Base-by-base conservation (phyloP, 2,113 vertebrate genomes). In the Takifugu flavidus region DNA sequence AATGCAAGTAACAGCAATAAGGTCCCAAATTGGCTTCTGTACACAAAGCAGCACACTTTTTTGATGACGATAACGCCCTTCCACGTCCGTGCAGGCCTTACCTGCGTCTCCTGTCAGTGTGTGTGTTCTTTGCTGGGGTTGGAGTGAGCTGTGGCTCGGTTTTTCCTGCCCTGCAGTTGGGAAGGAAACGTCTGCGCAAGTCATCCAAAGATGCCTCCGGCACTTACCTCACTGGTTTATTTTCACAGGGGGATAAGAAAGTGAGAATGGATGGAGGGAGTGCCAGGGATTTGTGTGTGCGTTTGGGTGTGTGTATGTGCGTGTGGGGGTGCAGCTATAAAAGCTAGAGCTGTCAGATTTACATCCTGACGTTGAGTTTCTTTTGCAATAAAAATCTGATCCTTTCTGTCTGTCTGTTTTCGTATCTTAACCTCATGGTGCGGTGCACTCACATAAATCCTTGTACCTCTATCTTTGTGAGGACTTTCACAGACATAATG, bases 171-270 rank as follows among this genome's bases (percentile, higher is more conserved):
- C 70, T 53, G 67, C 49, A 50, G 67, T 63, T 72, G 72, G 56
- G 80, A 63, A 52, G 59, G 75, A 67, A 49, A 63, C 58, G 74
- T 56, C 78, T 63, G 73, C 86, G 82, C 79, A 72, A 75, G 60
- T 68, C 73, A 74, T 58, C 72, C 68, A 74, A 52, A 65, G 79
- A 84, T 77, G 70, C 85, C 78, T 77, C 20, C 25, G 50, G 53
- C 2, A 27, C 81, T 92, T 82, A 91, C 78, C 86, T 92, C 90
- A 92, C 63, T 2, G 43, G 59, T 75, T 88, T 90, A 87, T 86
- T 91, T 92, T 91, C 87, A 84, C 82, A 67, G 62, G 72, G 62
- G 74, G 72, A 56, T 59, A 55, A 63, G 78, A 56, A 72, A 65
- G 81, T 57, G 74, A 73, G 54, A 78, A 82, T 67, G 75, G 79